Conservation (phyloP, 2,113 vertebrate species). For the Antennarius striatus region DNA sequence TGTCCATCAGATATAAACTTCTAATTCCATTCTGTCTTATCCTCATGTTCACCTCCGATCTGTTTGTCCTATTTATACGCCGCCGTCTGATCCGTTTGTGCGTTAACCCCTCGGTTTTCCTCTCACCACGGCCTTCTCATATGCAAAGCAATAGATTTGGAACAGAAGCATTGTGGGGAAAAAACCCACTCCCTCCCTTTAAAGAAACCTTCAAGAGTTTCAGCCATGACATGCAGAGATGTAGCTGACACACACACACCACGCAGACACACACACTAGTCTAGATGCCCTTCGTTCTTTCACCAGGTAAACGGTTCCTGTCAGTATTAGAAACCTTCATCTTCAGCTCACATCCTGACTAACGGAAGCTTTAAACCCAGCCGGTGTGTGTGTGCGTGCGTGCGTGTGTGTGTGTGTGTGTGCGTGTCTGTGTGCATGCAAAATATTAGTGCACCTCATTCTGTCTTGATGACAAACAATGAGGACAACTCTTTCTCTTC, state of each 20-base stretch:
- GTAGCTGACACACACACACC: conserved; percentile 48
- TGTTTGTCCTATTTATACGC: conserved; percentile 56
- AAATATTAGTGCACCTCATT: no score
- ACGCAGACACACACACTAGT: conserved; percentile 15
- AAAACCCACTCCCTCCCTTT: conserved; percentile 56
- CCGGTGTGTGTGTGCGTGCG: no score
- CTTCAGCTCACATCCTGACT: no score
- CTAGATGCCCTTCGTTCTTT: background rate
- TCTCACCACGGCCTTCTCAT: conserved; percentile 42
- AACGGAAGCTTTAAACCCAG: background rate
- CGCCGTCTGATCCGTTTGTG: background rate
- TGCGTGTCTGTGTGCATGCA: background rate
- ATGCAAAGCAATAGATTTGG: conserved; percentile 73
- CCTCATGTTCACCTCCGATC: conserved; percentile 30
- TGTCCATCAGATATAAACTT: conserved; percentile 60
- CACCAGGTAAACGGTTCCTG: fast-evolving
- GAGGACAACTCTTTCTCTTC: no score
- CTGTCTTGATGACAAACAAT: no score
- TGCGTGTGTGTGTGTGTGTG: background rate
- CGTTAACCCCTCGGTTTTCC: conserved; percentile 36
- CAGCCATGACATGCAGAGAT: conserved; percentile 44
- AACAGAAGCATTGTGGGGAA: conserved; percentile 17
- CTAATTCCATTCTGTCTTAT: conserved; percentile 52
- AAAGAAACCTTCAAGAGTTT: conserved; percentile 46
- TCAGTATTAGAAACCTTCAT: background rate